Conservation (phyloP, 1,140 invertebrate species). For the Matsumurasca onukii region DNA sequence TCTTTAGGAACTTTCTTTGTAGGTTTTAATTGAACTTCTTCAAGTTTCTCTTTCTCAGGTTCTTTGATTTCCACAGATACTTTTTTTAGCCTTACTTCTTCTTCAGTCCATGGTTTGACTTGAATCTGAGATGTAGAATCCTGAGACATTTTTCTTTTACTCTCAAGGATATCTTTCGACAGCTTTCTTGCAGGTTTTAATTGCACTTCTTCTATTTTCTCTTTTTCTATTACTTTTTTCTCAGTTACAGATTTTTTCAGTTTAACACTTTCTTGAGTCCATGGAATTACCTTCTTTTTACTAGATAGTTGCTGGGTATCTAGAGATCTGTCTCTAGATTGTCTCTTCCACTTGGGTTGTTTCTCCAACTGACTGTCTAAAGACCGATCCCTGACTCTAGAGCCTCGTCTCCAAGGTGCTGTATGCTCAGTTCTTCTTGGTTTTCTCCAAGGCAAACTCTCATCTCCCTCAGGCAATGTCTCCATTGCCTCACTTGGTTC, state of each 20-base stretch:
- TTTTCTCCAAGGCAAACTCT: constrained; percentile 36
- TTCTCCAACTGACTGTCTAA: constrained; percentile 33
- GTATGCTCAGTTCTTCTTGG: constrained; percentile 26
- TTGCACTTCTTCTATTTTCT: constrained; percentile 48
- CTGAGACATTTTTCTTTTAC: constrained; percentile 2
- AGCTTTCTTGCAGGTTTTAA: constrained; percentile 47
- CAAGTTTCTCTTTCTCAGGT: constrained; percentile 38
- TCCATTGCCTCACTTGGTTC: constrained; percentile 28
- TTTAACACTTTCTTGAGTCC: constrained; percentile 47
- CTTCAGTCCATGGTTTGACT: constrained; percentile 26
- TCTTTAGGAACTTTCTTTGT: constrained; percentile 9
- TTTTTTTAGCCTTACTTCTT: constrained; percentile 22
- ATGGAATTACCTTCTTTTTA: constrained; percentile 39
- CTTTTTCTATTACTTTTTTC: constrained; percentile 39
- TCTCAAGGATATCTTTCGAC: constrained; percentile 31
- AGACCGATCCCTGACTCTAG: constrained; percentile 32
- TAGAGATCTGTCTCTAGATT: constrained; percentile 28
- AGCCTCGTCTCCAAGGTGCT: constrained; percentile 37
- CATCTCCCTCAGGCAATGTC: constrained; percentile 28
- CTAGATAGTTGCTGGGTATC: constrained; percentile 22
- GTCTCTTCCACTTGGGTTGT: not conserved
- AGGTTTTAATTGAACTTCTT: constrained; percentile 52
- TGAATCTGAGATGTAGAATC: not conserved
- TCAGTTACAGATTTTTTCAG: constrained; percentile 44
- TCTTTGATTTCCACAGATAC: constrained; percentile 14